phyloP scores from a whole-genome alignment of 2,797 vertebrate species.

The Fistularia tabacaria region DNA sequence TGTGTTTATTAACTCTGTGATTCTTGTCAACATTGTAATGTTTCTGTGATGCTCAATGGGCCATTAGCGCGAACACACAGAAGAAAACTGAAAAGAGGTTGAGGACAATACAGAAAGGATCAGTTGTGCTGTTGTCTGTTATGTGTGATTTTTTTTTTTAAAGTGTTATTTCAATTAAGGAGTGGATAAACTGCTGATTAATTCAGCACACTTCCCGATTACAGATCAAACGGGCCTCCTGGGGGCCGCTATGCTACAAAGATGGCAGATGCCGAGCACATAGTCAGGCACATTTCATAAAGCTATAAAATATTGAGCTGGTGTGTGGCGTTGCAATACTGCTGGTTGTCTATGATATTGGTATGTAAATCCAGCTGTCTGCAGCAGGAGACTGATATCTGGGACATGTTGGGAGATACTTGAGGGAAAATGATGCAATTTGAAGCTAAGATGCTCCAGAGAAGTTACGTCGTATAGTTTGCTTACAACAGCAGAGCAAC shows the following conservation, averaged over 20 bases:
- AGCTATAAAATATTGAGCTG: constrained; percentile 95
- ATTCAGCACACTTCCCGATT: constrained; percentile 98
- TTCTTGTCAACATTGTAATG: constrained; percentile 29
- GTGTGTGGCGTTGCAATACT: constrained; percentile 83
- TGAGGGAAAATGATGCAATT: constrained; percentile 64
- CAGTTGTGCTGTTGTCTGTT: constrained; percentile 79
- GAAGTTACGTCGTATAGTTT: constrained; percentile 33
- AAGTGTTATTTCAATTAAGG: constrained; percentile 90
- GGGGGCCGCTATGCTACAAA: constrained; percentile 84
- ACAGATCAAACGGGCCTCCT: constrained; percentile 93
- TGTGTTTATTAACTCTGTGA: too few species aligned
- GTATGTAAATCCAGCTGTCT: constrained; percentile 66
- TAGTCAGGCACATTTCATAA: constrained; percentile 91
- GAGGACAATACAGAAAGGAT: constrained; percentile 60
- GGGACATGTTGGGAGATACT: constrained; percentile 63
- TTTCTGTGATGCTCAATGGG: constrained; percentile 44
- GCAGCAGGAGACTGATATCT: constrained; percentile 69
- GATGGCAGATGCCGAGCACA: constrained; percentile 95
- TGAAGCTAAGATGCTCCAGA: constrained; percentile 54
- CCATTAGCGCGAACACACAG: constrained; percentile 50
- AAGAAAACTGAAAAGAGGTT: constrained; percentile 44
- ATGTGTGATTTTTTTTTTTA: constrained; percentile 75
- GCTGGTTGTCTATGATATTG: constrained; percentile 67
- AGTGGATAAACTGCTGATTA: constrained; percentile 96
- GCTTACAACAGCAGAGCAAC: constrained; percentile 33